phyloP scores from a whole-genome alignment of 92 coral and sea anemone species.

The Epizoanthus scotinus region DNA sequence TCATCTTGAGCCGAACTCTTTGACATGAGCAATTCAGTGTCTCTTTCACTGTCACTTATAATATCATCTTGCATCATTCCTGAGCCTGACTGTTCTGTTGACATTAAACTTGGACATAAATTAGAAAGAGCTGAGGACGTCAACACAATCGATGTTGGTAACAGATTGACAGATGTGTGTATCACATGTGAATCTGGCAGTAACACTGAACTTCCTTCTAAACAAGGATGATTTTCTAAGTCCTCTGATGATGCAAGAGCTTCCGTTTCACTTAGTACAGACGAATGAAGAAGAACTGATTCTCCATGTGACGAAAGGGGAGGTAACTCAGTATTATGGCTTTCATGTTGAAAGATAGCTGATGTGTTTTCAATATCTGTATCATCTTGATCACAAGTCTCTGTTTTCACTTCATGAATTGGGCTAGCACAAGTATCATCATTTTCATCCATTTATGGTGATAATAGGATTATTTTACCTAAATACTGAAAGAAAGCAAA shows the following conservation, averaged over 20 bases:
- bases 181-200: conserved; percentile 71
- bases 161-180: conserved; percentile 64
- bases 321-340: conserved; percentile 18
- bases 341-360: conserved; percentile 31
- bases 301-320: conserved; percentile 1
- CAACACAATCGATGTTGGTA: conserved; percentile 77
- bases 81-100: conserved; percentile 28
- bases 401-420: conserved; percentile 1
- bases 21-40: conserved; percentile 45
- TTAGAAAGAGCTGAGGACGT: conserved; percentile 74
- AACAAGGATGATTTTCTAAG: conserved; percentile 67
- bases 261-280: conserved; percentile 69
- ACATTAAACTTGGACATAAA: conserved; percentile 51
- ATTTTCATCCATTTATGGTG: conserved; percentile 25
- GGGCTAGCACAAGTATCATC: not conserved
- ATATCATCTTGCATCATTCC: conserved; percentile 33
- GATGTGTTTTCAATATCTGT: conserved; percentile 33
- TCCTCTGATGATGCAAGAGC: conserved; percentile 65
- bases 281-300: conserved; percentile 46
- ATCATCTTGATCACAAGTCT: conserved; percentile 3
- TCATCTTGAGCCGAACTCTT: conserved; percentile 62
- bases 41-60: conserved; percentile 50
- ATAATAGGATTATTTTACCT: not conserved
- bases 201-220: conserved; percentile 59
- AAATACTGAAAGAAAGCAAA: not conserved